These are phyloP conservation scores for Dendrolimus pini DNA, from an alignment of 2,888 invertebrate species.

Conservation along the genomic window DNA sequence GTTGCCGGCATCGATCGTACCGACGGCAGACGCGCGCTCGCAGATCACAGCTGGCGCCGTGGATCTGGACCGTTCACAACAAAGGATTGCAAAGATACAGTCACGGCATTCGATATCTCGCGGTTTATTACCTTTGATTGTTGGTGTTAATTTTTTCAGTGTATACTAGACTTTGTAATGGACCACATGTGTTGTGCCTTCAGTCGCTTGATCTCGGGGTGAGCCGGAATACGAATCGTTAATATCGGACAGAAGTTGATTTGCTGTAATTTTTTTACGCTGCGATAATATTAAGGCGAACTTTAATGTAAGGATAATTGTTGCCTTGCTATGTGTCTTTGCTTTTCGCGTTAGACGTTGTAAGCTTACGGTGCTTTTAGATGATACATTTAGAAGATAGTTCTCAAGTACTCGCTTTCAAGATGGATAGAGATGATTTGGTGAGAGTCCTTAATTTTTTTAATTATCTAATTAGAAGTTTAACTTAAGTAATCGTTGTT, in stretches of 20 bases:
- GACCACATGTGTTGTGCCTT: conserved; percentile 72
- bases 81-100: conserved; percentile 49
- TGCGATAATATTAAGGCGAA: conserved; percentile 50
- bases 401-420: conserved; percentile 20
- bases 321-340: conserved; percentile 76
- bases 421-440: conserved; percentile 33
- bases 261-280: conserved; percentile 47
- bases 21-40: conserved; percentile 57
- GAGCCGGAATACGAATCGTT: conserved; percentile 35
- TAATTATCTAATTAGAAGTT: conserved; percentile 13
- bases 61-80: conserved; percentile 58
- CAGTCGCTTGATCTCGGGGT: conserved; percentile 43
- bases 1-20: conserved; percentile 71
- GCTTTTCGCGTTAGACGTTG: conserved; percentile 64
- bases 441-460: conserved; percentile 32
- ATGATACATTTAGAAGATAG: conserved; percentile 25
- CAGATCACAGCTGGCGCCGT: conserved; percentile 69
- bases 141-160: conserved; percentile 49
- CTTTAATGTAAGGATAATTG: conserved; percentile 59
- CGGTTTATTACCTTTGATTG: conserved; percentile 41
- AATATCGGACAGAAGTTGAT: conserved; percentile 31
- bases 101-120: conserved; percentile 37
- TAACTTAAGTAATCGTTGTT: conserved; percentile 10
- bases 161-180: conserved; percentile 53
- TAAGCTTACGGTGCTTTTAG: conserved; percentile 67